Conservation (phyloP, 2,797 vertebrate species). For the Glossophaga mutica region DNA sequence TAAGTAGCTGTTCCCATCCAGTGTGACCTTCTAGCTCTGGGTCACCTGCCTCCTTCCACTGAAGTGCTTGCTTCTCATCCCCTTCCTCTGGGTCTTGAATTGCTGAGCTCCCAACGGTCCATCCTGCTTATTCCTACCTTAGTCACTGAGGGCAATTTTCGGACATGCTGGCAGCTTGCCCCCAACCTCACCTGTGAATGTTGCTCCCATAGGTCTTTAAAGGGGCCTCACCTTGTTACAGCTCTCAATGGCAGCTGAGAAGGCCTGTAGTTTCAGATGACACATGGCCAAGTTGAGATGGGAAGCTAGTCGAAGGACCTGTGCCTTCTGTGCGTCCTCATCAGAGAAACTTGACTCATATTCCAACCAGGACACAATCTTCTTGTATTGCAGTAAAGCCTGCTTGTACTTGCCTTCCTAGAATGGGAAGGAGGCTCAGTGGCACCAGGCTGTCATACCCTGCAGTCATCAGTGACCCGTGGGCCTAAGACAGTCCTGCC, state of each 20-base stretch:
- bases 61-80: background rate
- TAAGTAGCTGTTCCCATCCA: background rate
- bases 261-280: slow-evolving; percentile 93
- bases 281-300: slow-evolving; percentile 97
- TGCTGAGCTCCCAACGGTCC: background rate
- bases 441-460: background rate
- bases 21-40: background rate
- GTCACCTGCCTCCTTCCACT: background rate
- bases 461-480: background rate
- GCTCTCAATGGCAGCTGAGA: slow-evolving; percentile 88
- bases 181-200: background rate
- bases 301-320: slow-evolving; percentile 90
- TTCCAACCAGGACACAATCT: slow-evolving; percentile 96
- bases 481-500: background rate
- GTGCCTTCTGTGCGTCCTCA: slow-evolving; percentile 84
- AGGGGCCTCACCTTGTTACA: slow-evolving; percentile 91
- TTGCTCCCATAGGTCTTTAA: background rate
- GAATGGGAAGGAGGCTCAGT: background rate
- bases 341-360: slow-evolving; percentile 88
- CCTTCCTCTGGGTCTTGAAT: background rate
- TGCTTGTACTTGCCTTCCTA: slow-evolving; percentile 95
- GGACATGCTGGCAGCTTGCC: background rate
- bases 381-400: slow-evolving; percentile 94
- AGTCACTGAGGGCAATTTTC: background rate
- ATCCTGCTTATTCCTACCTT: background rate